Evolutionary conservation across 2,113 vertebrate genomes (phyloP).

Genomic region (Ochotona curzoniae): DNA sequence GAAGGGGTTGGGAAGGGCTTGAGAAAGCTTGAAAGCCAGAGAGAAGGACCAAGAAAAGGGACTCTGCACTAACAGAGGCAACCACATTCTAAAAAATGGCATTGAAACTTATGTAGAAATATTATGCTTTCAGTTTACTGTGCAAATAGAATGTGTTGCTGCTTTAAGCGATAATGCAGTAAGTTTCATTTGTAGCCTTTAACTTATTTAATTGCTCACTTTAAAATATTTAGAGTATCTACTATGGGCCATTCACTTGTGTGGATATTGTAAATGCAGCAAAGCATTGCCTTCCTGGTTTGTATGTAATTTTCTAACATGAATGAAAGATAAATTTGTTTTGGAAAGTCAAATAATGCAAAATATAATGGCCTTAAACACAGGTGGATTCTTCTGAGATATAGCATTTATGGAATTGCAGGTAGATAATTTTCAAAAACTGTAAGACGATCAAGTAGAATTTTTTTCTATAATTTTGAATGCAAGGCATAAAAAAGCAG

Average conservation of each 20-base stretch:
- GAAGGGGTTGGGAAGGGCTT: neutral
- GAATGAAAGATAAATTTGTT: neutral
- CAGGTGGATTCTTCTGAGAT: neutral
- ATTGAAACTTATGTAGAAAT: neutral
- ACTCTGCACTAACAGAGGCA: neutral
- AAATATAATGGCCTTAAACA: slow-evolving; percentile 15
- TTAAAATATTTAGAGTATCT: neutral
- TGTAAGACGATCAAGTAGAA: neutral
- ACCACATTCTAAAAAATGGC: neutral
- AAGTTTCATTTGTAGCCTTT: neutral
- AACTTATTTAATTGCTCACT: neutral
- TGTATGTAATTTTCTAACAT: slow-evolving; percentile 18
- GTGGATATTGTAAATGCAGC: neutral
- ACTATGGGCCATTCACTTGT: neutral
- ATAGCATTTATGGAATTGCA: slow-evolving; percentile 26
- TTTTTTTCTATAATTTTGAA: slow-evolving; percentile 22
- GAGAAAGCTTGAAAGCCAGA: neutral
- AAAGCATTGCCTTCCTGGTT: neutral
- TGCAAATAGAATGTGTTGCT: neutral
- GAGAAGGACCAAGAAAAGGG: neutral
- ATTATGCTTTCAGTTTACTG: neutral
- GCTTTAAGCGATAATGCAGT: neutral
- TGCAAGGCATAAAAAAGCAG: neutral
- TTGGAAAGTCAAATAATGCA: neutral
- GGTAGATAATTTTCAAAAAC: slow-evolving; percentile 10